These are phyloP conservation scores for Laspeyria flexula DNA, from an alignment of 2,888 invertebrate genomes.

Conservation along the genomic window DNA sequence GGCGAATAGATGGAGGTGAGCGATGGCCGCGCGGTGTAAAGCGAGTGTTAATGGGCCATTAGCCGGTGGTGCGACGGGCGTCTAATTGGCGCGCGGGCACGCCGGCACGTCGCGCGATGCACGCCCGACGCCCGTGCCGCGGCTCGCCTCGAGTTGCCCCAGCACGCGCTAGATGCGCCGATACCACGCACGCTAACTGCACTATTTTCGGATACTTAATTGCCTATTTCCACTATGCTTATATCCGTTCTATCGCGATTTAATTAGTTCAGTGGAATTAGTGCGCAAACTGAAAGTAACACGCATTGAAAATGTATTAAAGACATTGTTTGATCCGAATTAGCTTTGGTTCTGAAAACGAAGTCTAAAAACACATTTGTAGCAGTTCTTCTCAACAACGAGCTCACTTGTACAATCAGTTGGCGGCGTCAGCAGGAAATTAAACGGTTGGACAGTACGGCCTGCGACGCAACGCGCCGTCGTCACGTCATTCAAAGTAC, in stretches of 20 bases:
- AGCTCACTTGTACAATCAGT: constrained; percentile 58
- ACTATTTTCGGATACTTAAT: constrained; percentile 58
- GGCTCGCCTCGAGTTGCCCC: constrained; percentile 32
- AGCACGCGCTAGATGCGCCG: constrained; percentile 63
- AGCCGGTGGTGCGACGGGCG: constrained; percentile 63
- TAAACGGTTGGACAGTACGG: constrained; percentile 69
- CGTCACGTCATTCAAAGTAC: constrained; percentile 67
- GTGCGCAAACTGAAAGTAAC: constrained; percentile 3
- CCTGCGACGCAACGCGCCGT: constrained; percentile 51
- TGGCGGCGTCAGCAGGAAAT: constrained; percentile 79
- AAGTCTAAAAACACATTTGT: constrained; percentile 32
- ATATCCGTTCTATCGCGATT: constrained; percentile 21
- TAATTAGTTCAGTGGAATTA: constrained; percentile 13
- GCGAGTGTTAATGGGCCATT: constrained; percentile 82
- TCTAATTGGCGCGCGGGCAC: constrained; percentile 73
- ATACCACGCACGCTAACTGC: constrained; percentile 72
- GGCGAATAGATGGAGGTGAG: constrained; percentile 65
- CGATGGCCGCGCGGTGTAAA: constrained; percentile 67
- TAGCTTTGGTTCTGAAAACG: constrained; percentile 8
- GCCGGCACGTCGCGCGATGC: constrained; percentile 52
- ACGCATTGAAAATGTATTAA: too few species aligned
- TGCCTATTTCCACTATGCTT: constrained; percentile 40
- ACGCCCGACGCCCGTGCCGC: constrained; percentile 38
- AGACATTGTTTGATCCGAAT: background rate
- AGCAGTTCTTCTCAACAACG: constrained; percentile 48